These are phyloP conservation scores for Hemibagrus wyckioides DNA, from an alignment of 2,113 vertebrate species.

Conservation along the genomic window DNA sequence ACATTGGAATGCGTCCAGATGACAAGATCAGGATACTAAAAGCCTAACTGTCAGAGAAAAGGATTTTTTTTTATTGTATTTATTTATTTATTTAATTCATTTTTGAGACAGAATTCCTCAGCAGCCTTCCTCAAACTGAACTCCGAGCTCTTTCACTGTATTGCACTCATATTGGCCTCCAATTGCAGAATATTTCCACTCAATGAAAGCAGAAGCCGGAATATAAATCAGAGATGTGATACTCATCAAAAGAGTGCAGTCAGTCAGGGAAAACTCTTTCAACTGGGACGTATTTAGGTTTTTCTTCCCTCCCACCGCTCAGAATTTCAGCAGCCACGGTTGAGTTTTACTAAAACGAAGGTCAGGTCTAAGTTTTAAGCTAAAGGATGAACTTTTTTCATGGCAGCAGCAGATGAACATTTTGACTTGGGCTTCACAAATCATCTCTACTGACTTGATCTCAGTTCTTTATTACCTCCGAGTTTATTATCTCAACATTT, in stretches of 20 bases:
- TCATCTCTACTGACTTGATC: no score
- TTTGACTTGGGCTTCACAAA: neutral
- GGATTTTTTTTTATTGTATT: neutral
- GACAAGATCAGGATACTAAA: neutral
- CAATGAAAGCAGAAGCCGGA: neutral
- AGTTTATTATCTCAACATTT: neutral
- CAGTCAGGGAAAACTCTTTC: neutral
- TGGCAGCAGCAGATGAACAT: neutral
- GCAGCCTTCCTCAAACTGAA: neutral
- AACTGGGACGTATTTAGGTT: neutral
- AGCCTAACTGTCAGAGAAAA: neutral
- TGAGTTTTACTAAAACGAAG: neutral
- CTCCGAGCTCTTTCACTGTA: neutral
- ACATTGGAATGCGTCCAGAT: neutral
- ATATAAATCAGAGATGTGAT: neutral
- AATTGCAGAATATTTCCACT: neutral
- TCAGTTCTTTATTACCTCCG: neutral
- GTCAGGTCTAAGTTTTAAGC: neutral
- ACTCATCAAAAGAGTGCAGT: neutral
- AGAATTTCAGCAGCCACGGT: neutral
- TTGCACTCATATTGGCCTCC: neutral
- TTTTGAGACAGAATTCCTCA: neutral
- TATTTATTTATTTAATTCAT: no score
- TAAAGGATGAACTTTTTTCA: neutral
- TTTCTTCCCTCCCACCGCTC: neutral